Evolutionary conservation across 2,113 vertebrate genomes (phyloP).

Genomic region (Suncus etruscus): DNA sequence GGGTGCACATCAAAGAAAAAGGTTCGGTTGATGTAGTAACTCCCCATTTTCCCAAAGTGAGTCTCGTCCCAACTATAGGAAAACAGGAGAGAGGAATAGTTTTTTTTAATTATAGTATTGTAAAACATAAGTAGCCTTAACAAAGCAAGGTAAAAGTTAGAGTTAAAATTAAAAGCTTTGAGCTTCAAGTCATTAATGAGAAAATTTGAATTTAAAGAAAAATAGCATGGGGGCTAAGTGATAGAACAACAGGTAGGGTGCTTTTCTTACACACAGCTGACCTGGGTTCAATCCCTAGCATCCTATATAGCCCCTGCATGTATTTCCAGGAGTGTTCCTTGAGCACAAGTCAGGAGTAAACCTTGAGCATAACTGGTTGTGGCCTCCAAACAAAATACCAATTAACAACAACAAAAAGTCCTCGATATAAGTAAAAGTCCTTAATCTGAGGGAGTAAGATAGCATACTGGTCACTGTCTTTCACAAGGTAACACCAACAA

Average conservation of each 20-base stretch:
- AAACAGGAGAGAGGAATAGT: constrained; percentile 53
- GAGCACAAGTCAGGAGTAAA: too few species aligned
- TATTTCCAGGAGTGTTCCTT: too few species aligned
- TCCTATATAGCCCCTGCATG: too few species aligned
- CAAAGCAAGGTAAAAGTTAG: constrained; percentile 45
- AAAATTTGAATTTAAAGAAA: constrained; percentile 11
- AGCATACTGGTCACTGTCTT: not conserved
- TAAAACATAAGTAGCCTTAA: constrained; percentile 43
- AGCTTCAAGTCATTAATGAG: constrained; percentile 55
- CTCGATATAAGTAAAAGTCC: constrained; percentile 24
- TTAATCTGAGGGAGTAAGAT: constrained; percentile 11
- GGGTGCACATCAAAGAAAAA: constrained; percentile 99
- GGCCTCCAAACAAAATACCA: too few species aligned
- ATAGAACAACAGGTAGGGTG: too few species aligned
- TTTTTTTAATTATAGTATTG: constrained; percentile 20
- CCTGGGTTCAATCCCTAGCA: too few species aligned
- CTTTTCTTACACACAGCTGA: too few species aligned
- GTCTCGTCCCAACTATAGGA: constrained; percentile 98
- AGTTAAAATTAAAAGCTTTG: constrained; percentile 38
- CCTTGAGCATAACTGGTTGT: too few species aligned
- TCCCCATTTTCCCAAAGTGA: constrained; percentile 99
- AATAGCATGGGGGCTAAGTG: not conserved
- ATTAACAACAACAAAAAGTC: not conserved
- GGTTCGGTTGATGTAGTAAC: constrained; percentile 98
- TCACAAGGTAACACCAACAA: constrained; percentile 17